A percentile compares a stretch with the other conserved stretches of the same genome.
These are phyloP conservation scores for Colossoma macropomum DNA, from an alignment of 2,113 vertebrate species.

Conservation along the genomic window DNA sequence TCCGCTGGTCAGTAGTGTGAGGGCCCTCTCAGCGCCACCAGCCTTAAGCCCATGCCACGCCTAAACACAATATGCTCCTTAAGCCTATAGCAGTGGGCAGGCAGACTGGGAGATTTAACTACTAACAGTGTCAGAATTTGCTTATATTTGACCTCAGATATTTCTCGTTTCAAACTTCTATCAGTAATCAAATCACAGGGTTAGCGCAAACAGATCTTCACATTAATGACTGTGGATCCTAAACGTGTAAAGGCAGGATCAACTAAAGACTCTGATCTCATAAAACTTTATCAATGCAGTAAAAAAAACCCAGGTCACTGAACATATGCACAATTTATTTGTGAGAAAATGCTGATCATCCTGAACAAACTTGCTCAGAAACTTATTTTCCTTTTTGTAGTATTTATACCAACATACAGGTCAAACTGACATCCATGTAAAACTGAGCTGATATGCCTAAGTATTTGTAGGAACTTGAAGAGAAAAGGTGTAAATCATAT, in stretches of 20 bases:
- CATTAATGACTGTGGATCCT: too few relatives aligned
- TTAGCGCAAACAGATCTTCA: neutral
- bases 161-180: neutral
- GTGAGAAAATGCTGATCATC: neutral
- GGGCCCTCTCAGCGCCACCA: neutral
- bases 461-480: neutral
- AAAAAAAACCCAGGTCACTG: neutral
- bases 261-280: neutral
- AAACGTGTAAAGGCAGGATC: neutral
- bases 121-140: neutral
- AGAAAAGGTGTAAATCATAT: neutral
- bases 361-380: neutral
- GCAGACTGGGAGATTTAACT: neutral
- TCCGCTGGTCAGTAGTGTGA: neutral
- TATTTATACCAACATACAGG: neutral
- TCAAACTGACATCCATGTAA: neutral
- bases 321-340: neutral
- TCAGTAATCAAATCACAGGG: too few relatives aligned
- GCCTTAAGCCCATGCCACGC: neutral
- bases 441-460: neutral
- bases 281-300: neutral
- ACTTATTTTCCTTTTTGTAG: neutral
- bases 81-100: neutral
- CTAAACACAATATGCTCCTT: conserved; percentile 8
- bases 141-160: neutral